Percentiles rank a stretch among this genome's conserved stretches.
phyloP scores from a whole-genome alignment of 2,888 invertebrate species.

The Hirtodrosophila trivittata region DNA sequence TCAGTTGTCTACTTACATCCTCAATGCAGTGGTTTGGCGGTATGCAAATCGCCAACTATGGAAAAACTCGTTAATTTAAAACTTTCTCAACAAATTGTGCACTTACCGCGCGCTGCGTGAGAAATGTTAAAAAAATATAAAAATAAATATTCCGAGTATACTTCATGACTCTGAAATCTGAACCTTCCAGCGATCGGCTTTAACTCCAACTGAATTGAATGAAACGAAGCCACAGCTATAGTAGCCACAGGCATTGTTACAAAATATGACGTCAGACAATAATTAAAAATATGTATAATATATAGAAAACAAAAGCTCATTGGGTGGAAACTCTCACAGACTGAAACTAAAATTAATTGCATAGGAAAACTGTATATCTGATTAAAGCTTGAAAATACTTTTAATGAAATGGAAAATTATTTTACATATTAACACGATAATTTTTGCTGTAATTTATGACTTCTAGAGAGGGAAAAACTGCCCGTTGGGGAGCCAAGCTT shows the following conservation, averaged over 20 bases:
- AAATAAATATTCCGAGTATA: neutral
- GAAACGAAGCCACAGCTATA: slow-evolving; percentile 1
- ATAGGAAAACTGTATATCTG: slow-evolving; percentile 4
- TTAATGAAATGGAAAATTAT: too few relatives aligned
- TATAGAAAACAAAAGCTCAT: slow-evolving; percentile 40
- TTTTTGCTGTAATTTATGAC: too few relatives aligned
- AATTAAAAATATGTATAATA: slow-evolving; percentile 48
- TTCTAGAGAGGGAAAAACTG: too few relatives aligned
- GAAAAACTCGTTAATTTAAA: neutral
- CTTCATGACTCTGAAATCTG: slow-evolving; percentile 35
- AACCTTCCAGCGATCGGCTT: slow-evolving; percentile 49
- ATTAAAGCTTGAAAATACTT: neutral
- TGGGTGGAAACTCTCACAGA: slow-evolving; percentile 60
- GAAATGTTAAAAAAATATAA: slow-evolving; percentile 19
- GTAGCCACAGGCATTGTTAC: slow-evolving; percentile 33
- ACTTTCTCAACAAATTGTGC: neutral
- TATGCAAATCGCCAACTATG: slow-evolving; percentile 61
- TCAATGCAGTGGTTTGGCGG: slow-evolving; percentile 66
- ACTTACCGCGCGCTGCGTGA: slow-evolving; percentile 43
- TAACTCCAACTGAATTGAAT: slow-evolving; percentile 46
- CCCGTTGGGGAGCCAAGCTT: too few relatives aligned
- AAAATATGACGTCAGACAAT: slow-evolving; percentile 69
- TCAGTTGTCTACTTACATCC: slow-evolving; percentile 58
- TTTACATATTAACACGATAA: too few relatives aligned
- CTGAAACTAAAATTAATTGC: slow-evolving; percentile 18